Evolutionary conservation across 2,888 invertebrate genomes (phyloP).

Genomic region (Apeira syringaria): DNA sequence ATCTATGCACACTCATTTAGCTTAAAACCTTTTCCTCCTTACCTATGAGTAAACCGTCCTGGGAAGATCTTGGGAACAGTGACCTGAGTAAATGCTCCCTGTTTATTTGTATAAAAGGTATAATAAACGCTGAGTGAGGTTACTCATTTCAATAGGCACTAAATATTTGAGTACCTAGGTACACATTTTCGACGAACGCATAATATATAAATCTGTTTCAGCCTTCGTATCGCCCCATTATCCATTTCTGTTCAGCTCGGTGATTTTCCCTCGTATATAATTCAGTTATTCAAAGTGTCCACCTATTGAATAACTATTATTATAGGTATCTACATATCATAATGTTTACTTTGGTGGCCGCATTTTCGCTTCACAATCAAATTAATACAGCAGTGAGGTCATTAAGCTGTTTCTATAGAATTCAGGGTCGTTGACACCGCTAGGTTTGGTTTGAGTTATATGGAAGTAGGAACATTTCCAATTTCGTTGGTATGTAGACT

Average conservation of each 20-base stretch:
- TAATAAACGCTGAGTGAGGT: too few species aligned
- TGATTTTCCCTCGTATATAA: slow-evolving; percentile 4
- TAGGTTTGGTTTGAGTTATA: slow-evolving; percentile 40
- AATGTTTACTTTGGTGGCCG: slow-evolving; percentile 6
- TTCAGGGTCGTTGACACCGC: slow-evolving; percentile 51
- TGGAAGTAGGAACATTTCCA: slow-evolving; percentile 41
- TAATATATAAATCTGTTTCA: neutral
- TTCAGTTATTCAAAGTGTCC: slow-evolving; percentile 7
- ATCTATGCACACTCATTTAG: too few species aligned
- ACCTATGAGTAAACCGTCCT: too few species aligned
- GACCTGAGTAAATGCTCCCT: slow-evolving; percentile 5
- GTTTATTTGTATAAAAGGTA: too few species aligned
- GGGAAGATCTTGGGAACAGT: neutral
- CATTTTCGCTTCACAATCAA: slow-evolving; percentile 26
- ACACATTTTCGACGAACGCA: neutral
- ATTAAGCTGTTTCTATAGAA: slow-evolving; percentile 48
- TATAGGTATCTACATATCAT: slow-evolving; percentile 1
- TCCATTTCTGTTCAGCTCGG: neutral
- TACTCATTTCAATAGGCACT: too few species aligned
- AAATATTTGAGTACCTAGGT: too few species aligned
- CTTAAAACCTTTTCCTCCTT: neutral
- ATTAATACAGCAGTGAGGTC: slow-evolving; percentile 47
- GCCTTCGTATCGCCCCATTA: neutral
- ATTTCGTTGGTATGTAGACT: too few species aligned
- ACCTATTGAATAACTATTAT: slow-evolving; percentile 8